phyloP scores from a whole-genome alignment of 1,140 invertebrate species.

The Drosophila rufa region DNA sequence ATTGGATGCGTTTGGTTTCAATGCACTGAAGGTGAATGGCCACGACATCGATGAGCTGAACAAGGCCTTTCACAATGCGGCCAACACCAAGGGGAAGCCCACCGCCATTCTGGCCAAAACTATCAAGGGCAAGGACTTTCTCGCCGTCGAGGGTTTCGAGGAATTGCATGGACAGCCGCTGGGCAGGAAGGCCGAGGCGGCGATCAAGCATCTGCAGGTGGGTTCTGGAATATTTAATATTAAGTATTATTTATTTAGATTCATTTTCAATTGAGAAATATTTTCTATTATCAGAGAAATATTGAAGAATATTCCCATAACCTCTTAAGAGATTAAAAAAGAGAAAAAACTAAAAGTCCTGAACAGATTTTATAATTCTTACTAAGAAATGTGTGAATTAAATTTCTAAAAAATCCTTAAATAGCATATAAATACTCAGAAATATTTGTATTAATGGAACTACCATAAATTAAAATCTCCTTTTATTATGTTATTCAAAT shows the following conservation, averaged over 20 bases:
- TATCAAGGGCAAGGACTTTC: slow-evolving; percentile 96
- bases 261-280: neutral
- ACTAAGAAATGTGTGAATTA: too few species aligned
- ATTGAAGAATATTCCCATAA: too few species aligned
- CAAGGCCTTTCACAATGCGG: slow-evolving; percentile 94
- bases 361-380: too few species aligned
- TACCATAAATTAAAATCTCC: too few species aligned
- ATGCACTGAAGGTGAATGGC: slow-evolving; percentile 97
- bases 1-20: slow-evolving; percentile 96
- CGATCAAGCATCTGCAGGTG: slow-evolving; percentile 90
- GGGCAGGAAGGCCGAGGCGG: slow-evolving; percentile 91
- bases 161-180: slow-evolving; percentile 99
- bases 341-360: too few species aligned
- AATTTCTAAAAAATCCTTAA: too few species aligned
- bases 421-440: too few species aligned
- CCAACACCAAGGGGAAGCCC: slow-evolving; percentile 92
- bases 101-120: slow-evolving; percentile 98
- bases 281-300: too few species aligned
- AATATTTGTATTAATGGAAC: too few species aligned
- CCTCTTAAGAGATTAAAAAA: too few species aligned
- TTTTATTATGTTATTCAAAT: too few species aligned
- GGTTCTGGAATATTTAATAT: slow-evolving; percentile 86
- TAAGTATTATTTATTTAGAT: neutral
- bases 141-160: slow-evolving; percentile 94
- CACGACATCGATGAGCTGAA: slow-evolving; percentile 96